Evolutionary conservation across 2,797 vertebrate genomes (phyloP).

Genomic region (Dendrocincla tyrannina): DNA sequence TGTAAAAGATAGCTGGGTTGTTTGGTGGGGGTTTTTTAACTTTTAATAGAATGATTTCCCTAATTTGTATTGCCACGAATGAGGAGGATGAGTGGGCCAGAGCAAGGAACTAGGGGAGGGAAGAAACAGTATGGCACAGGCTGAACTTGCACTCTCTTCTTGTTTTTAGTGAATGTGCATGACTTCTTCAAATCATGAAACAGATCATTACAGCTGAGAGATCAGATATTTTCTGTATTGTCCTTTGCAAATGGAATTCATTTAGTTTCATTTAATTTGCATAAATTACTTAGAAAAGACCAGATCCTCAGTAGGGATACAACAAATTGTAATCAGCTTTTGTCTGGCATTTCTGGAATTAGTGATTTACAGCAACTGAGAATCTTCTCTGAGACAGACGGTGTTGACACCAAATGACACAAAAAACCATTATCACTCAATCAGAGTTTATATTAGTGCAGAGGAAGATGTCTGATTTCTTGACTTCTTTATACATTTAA

Average conservation of each 20-base stretch:
- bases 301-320: neutral
- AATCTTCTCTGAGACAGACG: neutral
- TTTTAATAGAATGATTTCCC: neutral
- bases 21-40: rapidly evolving
- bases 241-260: neutral
- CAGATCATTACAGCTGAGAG: neutral
- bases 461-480: neutral
- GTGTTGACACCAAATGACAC: neutral
- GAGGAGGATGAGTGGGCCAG: neutral
- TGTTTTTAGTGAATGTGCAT: neutral
- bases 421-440: neutral
- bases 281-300: neutral
- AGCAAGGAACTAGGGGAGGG: neutral
- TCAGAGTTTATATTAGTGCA: neutral
- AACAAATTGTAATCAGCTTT: slow-evolving; percentile 3
- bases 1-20: neutral
- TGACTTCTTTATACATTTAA: neutral
- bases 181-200: neutral
- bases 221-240: neutral
- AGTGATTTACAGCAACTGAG: neutral
- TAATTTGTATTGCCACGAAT: neutral
- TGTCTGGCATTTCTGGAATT: neutral
- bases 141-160: neutral
- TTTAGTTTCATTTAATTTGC: neutral
- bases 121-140: neutral